Base-by-base conservation (phyloP, 1,140 invertebrate genomes). In the Drosophila bipectinata region DNA sequence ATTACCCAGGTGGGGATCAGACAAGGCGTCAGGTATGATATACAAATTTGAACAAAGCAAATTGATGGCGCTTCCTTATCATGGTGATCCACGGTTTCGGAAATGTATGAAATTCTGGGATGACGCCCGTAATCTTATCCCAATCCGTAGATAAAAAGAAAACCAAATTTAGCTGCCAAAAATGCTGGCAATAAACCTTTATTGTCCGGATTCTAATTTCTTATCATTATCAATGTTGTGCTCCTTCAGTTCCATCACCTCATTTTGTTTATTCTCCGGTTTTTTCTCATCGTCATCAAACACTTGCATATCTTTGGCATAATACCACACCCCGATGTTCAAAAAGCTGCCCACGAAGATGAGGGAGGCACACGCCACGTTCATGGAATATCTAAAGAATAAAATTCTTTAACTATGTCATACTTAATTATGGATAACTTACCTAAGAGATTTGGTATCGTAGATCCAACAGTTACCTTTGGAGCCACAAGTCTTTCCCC, bases 401-500 rank as follows among this genome's bases (percentile, higher is more conserved):
- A 2, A 51, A 10, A 10, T 52, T 4, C 0, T 24, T 6, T 9
- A 32, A 26, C 1, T 7, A 24, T 9, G 2, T 2, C 3, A 5
- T 3, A n/a, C 18, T 4, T 18, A 7, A 14, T 12, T 24, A 15
- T 0, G 12, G 7, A 0, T n/a, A 1, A 6, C 45, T 26, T 79
- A 94, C 94, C 95, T 93, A 51, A 96, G 87, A 9, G 92, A 92
- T 66, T 93, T 92, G 3, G 94, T 93, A 79, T 95, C 94, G 72
- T 95, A 96, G 0, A 95, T 90, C 95, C 95, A 96, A 84, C 95
- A 96, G 76, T 96, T 96, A 18, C 95, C 95, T 34, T 93, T 95
- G 18, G 94, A 94, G 12, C 93, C 92, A 73, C 95, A 96, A 4
- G 95, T 96, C 83, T 95, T 95, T 3, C 95, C 95, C 95, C 95